Percentiles rank a stretch among this genome's conserved stretches.
phyloP scores from a whole-genome alignment of 2,113 vertebrate genomes.

The Rhombomys opimus region DNA sequence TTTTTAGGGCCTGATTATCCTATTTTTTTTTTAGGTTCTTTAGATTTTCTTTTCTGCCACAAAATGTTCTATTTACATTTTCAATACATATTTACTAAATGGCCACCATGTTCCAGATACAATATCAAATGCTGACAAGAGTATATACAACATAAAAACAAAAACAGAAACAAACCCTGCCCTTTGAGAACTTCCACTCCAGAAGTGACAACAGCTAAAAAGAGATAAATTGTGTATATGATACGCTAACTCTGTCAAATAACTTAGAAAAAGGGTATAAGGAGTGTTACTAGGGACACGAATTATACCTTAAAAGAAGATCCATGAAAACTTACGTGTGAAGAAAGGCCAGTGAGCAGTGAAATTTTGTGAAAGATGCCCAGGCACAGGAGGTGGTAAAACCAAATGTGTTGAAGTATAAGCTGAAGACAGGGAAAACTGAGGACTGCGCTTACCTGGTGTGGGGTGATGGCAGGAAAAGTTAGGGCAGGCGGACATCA shows the following conservation, averaged over 20 bases:
- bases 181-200: not conserved
- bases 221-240: not conserved
- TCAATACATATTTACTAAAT: not conserved
- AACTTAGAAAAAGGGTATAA: not conserved
- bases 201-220: not conserved
- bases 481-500: rapidly evolving
- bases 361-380: not conserved
- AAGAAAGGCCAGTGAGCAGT: not conserved
- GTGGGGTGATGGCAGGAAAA: not conserved
- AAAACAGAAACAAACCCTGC: not conserved
- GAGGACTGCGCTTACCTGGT: not conserved
- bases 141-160: not conserved
- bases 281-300: not conserved
- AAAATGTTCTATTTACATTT: not conserved
- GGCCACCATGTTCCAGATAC: not conserved
- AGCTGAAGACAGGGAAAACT: not conserved
- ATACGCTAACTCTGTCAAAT: no score
- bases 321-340: not conserved
- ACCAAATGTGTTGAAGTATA: not conserved
- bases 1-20: not conserved
- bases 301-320: not conserved
- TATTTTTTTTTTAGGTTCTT: not conserved
- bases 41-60: not conserved
- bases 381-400: not conserved
- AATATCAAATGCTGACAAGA: not conserved